Evolutionary conservation across 2,888 invertebrate species (phyloP).

Genomic region (Tetragonula carbonaria): DNA sequence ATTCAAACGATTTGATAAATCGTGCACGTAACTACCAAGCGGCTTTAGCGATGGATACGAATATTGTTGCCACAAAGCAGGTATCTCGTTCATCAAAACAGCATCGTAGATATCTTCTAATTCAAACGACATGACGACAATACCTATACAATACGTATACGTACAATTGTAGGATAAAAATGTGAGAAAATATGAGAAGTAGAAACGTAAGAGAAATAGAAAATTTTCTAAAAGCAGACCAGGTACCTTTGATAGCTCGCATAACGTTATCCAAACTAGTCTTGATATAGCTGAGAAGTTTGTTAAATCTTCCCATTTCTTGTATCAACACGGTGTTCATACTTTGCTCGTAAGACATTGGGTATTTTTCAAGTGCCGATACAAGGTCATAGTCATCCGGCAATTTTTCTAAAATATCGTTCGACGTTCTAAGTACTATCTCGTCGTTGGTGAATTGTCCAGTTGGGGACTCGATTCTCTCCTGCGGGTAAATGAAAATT

Average conservation of each 20-base stretch:
- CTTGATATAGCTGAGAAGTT: slow-evolving; percentile 90
- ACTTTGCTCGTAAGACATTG: slow-evolving; percentile 92
- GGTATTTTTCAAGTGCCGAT: slow-evolving; percentile 88
- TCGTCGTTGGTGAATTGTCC: slow-evolving; percentile 91
- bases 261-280: slow-evolving; percentile 91
- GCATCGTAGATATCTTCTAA: slow-evolving; percentile 94
- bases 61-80: slow-evolving; percentile 92
- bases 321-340: slow-evolving; percentile 97
- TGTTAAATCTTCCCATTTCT: slow-evolving; percentile 93
- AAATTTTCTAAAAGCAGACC: neutral
- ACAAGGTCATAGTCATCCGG: slow-evolving; percentile 90
- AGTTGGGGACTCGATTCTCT: slow-evolving; percentile 87
- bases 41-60: slow-evolving; percentile 97
- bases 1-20: slow-evolving; percentile 92
- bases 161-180: neutral
- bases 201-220: neutral
- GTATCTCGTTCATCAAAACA: slow-evolving; percentile 93
- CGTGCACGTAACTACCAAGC: slow-evolving; percentile 93
- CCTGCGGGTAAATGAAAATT: slow-evolving; percentile 84
- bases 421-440: slow-evolving; percentile 91
- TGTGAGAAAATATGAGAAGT: no score
- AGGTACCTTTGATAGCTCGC: slow-evolving; percentile 93
- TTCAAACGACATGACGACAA: slow-evolving; percentile 93
- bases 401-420: slow-evolving; percentile 91
- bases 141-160: slow-evolving; percentile 87